Percentiles rank a stretch among this genome's conserved stretches.
Evolutionary conservation across 2,113 vertebrate species (phyloP).

Genomic region (Castor canadensis): DNA sequence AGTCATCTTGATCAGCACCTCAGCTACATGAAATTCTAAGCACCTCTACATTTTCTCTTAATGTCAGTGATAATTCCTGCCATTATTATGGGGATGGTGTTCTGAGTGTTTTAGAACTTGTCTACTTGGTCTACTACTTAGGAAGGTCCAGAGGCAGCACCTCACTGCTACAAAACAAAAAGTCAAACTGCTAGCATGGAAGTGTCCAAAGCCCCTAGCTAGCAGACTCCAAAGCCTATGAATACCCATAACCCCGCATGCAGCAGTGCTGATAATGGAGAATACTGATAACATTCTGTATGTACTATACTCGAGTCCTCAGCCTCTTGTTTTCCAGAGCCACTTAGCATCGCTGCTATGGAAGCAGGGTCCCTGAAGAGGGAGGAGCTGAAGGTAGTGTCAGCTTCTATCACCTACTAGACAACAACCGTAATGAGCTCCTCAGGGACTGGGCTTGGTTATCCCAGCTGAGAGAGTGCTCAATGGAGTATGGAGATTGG

Average conservation of each 20-base stretch:
- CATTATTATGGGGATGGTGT: background rate
- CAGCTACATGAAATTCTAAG: background rate
- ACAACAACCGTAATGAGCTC: conserved; percentile 55
- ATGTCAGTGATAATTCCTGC: background rate
- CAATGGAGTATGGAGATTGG: background rate
- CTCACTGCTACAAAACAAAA: background rate
- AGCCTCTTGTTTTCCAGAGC: conserved; percentile 30
- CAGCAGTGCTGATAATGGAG: background rate
- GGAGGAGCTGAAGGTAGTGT: background rate
- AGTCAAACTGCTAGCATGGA: background rate
- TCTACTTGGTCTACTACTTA: background rate
- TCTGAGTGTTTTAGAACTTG: no score
- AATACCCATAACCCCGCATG: background rate
- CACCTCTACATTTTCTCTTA: background rate
- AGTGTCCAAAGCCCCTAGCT: background rate
- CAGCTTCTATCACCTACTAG: background rate
- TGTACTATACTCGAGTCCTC: background rate
- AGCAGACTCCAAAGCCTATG: background rate
- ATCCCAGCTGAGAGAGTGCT: conserved; percentile 20
- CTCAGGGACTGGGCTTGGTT: conserved; percentile 20
- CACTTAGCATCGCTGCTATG: background rate
- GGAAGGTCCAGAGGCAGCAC: background rate
- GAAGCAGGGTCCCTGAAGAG: background rate
- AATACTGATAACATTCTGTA: background rate
- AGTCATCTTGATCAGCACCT: background rate